Percentiles rank a stretch among this genome's conserved stretches.
These are phyloP conservation scores for Ethmia dodecea DNA, from an alignment of 2,888 invertebrate species.

Conservation along the genomic window DNA sequence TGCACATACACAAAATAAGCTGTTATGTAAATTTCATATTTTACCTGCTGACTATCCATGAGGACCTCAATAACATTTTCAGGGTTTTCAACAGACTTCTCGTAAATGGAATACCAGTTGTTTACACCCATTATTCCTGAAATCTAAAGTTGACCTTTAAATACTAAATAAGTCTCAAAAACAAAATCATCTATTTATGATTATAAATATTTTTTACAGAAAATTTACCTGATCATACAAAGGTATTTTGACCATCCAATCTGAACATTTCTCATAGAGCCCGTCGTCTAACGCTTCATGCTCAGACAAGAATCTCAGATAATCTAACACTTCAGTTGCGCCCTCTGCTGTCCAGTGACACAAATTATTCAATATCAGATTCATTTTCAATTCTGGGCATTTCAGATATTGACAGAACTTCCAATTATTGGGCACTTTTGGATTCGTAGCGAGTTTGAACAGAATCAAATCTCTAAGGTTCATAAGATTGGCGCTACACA, in stretches of 20 bases:
- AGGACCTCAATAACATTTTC: constrained; percentile 72
- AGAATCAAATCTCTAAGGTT: constrained; percentile 78
- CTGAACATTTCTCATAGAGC: constrained; percentile 61
- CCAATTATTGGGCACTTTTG: constrained; percentile 61
- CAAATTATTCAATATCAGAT: constrained; percentile 73
- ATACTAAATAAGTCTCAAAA: background rate
- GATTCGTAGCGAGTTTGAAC: constrained; percentile 75
- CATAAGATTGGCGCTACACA: constrained; percentile 68
- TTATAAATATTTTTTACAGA: constrained; percentile 1
- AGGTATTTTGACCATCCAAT: constrained; percentile 79
- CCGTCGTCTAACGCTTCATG: constrained; percentile 59
- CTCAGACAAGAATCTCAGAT: constrained; percentile 60
- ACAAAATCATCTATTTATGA: constrained; percentile 1
- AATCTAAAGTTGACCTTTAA: constrained; percentile 61
- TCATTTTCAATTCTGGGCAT: constrained; percentile 66
- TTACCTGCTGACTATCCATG: constrained; percentile 74
- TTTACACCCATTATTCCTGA: constrained; percentile 71
- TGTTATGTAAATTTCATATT: background rate
- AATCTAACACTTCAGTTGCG: constrained; percentile 69
- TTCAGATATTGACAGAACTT: constrained; percentile 73
- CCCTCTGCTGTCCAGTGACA: constrained; percentile 76
- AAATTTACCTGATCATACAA: constrained; percentile 79
- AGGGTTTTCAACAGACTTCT: constrained; percentile 72
- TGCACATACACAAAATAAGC: too few relatives aligned
- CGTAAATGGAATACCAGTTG: constrained; percentile 80